A percentile compares a stretch with the other conserved stretches of the same genome.
Evolutionary conservation across 2,888 invertebrate species (phyloP).

Genomic region (Dicyrtoma fusca): DNA sequence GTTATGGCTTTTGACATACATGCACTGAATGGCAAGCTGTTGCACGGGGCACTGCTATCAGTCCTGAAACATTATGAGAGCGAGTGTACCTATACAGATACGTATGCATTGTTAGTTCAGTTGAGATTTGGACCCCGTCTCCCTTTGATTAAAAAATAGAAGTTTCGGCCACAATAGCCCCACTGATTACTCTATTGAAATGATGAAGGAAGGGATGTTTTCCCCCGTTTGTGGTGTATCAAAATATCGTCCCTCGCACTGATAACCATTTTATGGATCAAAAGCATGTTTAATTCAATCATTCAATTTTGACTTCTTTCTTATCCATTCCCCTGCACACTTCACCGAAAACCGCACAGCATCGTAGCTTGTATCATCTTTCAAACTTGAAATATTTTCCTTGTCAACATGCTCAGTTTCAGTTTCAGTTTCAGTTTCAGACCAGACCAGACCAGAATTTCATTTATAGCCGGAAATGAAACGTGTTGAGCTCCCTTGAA

Average conservation of each 20-base stretch:
- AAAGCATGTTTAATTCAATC: conserved; percentile 24
- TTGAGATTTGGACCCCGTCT: background rate
- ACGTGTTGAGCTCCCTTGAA: no score
- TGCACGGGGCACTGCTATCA: no score
- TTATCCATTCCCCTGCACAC: conserved; percentile 1
- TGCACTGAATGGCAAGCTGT: no score
- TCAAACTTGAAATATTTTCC: no score
- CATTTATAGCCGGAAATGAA: conserved; percentile 15
- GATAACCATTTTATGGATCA: conserved; percentile 32
- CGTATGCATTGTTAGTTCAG: no score
- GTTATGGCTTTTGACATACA: no score
- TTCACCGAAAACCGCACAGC: no score
- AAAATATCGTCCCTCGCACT: conserved; percentile 11
- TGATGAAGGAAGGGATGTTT: background rate
- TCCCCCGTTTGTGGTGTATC: conserved; percentile 8
- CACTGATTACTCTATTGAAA: conserved; percentile 24
- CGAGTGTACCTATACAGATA: no score
- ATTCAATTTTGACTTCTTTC: conserved; percentile 11
- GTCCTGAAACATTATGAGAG: no score
- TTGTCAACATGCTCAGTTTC: no score
- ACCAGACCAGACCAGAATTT: background rate
- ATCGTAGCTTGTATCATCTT: no score
- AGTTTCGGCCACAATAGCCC: conserved; percentile 5
- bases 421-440: no score
- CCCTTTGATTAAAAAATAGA: conserved; percentile 14